phyloP scores from a whole-genome alignment of 37 sponge, comb jelly and placozoan genomes.

The Cladorhizidae sp. region DNA sequence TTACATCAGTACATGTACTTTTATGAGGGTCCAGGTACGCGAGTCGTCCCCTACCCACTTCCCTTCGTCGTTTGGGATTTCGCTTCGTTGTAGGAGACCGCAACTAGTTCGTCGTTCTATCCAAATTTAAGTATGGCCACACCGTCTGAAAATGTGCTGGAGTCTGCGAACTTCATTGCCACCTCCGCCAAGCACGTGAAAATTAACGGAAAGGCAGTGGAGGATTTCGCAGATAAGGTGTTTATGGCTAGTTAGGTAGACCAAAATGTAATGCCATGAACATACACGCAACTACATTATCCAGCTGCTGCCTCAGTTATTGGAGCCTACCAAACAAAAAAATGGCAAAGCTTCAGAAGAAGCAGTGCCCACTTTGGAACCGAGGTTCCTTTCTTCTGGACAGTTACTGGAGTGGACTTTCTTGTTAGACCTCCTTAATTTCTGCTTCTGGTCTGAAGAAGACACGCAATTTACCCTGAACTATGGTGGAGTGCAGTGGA shows the following conservation, averaged over 20 bases:
- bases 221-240: slow-evolving; percentile 27
- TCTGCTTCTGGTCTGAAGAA: slow-evolving; percentile 93
- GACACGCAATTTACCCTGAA: slow-evolving; percentile 61
- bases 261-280: neutral
- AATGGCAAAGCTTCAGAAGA: neutral
- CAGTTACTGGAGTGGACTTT: slow-evolving; percentile 68
- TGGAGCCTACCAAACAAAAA: neutral
- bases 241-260: too few species aligned
- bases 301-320: neutral
- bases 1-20: too few species aligned
- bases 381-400: slow-evolving; percentile 13
- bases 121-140: too few species aligned
- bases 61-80: too few species aligned
- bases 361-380: slow-evolving; percentile 2
- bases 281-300: too few species aligned
- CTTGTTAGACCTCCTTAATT: slow-evolving; percentile 81
- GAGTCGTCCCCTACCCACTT: too few species aligned
- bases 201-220: slow-evolving; percentile 16
- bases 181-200: slow-evolving; percentile 15
- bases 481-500: slow-evolving; percentile 34
- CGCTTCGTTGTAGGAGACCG: too few species aligned
- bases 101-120: too few species aligned
- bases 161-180: slow-evolving; percentile 44
- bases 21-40: too few species aligned
- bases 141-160: slow-evolving; percentile 4